Conservation (phyloP, 2,113 vertebrate species). For the Phoxinus phoxinus region DNA sequence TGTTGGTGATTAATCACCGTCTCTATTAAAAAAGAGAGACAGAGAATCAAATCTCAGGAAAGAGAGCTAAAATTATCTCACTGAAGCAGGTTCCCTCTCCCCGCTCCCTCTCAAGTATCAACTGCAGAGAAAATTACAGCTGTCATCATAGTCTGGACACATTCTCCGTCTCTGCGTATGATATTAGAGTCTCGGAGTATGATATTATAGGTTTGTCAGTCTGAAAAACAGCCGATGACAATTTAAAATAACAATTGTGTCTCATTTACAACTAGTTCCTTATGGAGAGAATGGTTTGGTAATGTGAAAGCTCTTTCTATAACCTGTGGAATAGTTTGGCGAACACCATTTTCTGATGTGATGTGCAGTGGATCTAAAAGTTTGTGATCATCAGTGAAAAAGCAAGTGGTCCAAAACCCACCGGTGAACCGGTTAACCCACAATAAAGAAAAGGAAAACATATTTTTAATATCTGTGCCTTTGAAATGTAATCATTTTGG, state of each 20-base stretch:
- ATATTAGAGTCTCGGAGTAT: not conserved
- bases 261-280: too few species aligned
- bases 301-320: not conserved
- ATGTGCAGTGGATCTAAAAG: not conserved
- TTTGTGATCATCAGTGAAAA: not conserved
- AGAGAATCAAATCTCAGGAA: slow-evolving; percentile 47
- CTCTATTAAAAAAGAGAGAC: slow-evolving; percentile 39
- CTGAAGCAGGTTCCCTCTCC: slow-evolving; percentile 38
- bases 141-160: slow-evolving; percentile 19
- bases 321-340: not conserved
- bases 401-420: not conserved
- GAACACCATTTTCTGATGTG: not conserved
- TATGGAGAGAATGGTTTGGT: slow-evolving; percentile 4
- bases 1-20: slow-evolving; percentile 53
- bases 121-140: slow-evolving; percentile 42
- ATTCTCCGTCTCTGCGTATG: not conserved
- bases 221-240: not conserved
- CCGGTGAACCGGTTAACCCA: too few species aligned
- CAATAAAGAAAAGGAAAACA: too few species aligned
- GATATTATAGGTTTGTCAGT: slow-evolving; percentile 10
- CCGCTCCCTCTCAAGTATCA: slow-evolving; percentile 13
- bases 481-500: too few species aligned
- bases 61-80: slow-evolving; percentile 50
- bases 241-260: not conserved
- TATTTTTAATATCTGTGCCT: too few species aligned